Evolutionary conservation across 1,140 invertebrate genomes (phyloP), one percentile per base, ranked within the genome.

Genomic region (Tetraneura akinire): DNA sequence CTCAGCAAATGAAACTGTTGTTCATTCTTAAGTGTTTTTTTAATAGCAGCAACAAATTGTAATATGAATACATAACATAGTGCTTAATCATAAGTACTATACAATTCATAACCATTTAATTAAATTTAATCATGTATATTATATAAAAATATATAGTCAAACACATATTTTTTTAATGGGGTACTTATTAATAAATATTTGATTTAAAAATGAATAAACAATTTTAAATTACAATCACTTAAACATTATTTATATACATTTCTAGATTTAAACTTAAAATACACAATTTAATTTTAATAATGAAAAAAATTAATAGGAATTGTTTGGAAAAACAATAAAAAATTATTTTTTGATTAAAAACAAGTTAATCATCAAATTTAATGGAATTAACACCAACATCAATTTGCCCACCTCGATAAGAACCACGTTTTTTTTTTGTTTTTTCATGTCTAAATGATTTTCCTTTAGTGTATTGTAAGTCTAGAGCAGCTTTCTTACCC

Each of bases 361-460:
- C 8, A 37, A 18, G 45, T 62, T 80, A 80, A 71, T 81, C 71
- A 53, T 97, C 95, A 90, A 99, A 99, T 88, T 95, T 97, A 82
- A 99, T 96, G 70, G 97, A 99, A 89, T 98, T 96, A 80, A 98
- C 92, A 82, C 89, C 89, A 80, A 88, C 93, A 85, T 95, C 94
- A 83, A 99, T 99, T 81, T 89, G 88, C 82, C 98, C 98, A 47
- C 98, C 98, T 80, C 91, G 89, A 85, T 99, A 99, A 83, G 92
- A 93, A 81, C 97, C 98, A 83, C 96, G 90, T 87, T 99, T 99
- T 87, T 99, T 99, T 88, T 99, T 99, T 3, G 96, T 99, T 88
- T 99, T 99, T 86, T 99, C 97, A 85, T 98, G 97, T 84, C 96
- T 92, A 87, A 99, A 99, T 60, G 92, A 92, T 88, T 98, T 99